Evolutionary conservation across 2,888 invertebrate species (phyloP), one percentile per base, ranked within the genome.

Genomic region (Diplolepis rosae): DNA sequence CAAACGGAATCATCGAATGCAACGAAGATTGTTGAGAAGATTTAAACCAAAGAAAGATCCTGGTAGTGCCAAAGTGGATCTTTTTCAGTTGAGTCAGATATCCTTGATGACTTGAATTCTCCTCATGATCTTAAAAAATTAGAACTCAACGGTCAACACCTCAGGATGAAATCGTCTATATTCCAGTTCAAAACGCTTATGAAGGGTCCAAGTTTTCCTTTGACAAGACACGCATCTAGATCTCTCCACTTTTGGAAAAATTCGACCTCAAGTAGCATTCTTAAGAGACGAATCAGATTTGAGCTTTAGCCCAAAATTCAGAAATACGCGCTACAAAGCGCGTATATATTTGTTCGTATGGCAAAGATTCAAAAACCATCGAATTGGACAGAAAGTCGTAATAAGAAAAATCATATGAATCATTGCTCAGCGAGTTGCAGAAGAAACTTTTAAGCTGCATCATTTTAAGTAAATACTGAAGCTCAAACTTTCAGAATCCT

Each of bases 321-420:
- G 35, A 35, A 61, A 61, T 61, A 61, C 35, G 35, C 69, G 73
- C 75, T 48, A 65, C 56, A 22, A n/a, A 56, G 75, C 71, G 71
- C 69, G 66, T 75, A 61, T 51, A 48, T 65, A 51, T 68, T 65
- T 30, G 7, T n/a, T 65, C 45, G 13, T 30, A 72, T 72, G 68
- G 68, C 52, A 65, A 54, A 32, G 39, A 61, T 61, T 39, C 35
- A 7, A 61, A 61, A 61, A 22, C 24, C 35, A 6, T 61, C 61
- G 39, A 61, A 24, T 42, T 61, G 39, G 39, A 39, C 39, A 24
- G 24, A 42, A 61, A 39, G 24, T 61, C 61, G 61, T 3, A 39
- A 54, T n/a, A 54, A 54, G 32, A 54, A 54, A 32, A 32, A 54
- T 32, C 15, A 54, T 18, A 18, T n/a, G 28, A n/a, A n/a, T 13